Evolutionary conservation across 1,140 invertebrate species (phyloP).

Genomic region (Schlechtendalia chinensis): DNA sequence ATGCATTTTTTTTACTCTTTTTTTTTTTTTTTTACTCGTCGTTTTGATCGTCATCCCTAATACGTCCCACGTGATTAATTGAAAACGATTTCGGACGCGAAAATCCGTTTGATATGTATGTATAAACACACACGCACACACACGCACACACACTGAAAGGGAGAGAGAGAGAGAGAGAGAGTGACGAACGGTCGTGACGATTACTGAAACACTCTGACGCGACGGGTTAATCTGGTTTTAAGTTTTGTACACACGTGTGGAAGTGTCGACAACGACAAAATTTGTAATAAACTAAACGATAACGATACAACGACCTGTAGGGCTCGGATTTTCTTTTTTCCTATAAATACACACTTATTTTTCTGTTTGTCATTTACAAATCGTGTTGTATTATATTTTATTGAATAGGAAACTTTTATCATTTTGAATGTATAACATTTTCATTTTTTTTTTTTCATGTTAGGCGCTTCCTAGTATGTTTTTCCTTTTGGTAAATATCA

Average conservation of each 20-base stretch:
- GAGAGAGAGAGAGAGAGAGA: neutral
- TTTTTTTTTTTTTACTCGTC: too few relatives aligned
- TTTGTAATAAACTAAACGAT: neutral
- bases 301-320: neutral
- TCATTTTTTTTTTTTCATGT: too few relatives aligned
- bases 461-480: too few relatives aligned
- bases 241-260: neutral
- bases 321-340: too few relatives aligned
- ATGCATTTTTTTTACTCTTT: neutral
- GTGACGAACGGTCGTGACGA: neutral
- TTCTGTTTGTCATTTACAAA: too few relatives aligned
- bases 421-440: too few relatives aligned
- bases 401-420: too few relatives aligned
- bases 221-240: conserved; percentile 12
- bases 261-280: neutral
- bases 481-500: too few relatives aligned
- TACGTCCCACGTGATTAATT: neutral
- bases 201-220: neutral
- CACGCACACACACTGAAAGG: too few relatives aligned
- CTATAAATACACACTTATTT: too few relatives aligned
- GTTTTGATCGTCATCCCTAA: neutral
- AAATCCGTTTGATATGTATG: conserved; percentile 6
- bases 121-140: too few relatives aligned
- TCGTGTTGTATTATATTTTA: too few relatives aligned
- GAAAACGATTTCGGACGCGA: neutral